These are phyloP conservation scores for Andrena trimmerana DNA, from an alignment of 2,888 invertebrate genomes.

Conservation along the genomic window DNA sequence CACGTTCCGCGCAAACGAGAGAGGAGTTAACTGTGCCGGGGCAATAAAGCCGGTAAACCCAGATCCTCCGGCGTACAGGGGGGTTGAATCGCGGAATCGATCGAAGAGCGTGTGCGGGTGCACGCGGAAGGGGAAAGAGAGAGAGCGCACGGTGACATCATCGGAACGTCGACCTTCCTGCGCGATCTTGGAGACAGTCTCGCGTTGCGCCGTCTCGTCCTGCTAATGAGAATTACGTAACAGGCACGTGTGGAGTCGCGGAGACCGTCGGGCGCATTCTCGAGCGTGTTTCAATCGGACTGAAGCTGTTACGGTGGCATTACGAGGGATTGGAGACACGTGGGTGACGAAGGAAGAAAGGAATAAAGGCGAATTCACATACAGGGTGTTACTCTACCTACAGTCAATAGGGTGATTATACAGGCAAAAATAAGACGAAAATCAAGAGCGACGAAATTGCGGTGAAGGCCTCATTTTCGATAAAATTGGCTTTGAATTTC, in stretches of 20 bases:
- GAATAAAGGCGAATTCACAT: too few relatives aligned
- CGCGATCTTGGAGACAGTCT: constrained; percentile 42
- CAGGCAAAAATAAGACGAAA: too few relatives aligned
- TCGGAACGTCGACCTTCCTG: constrained; percentile 64
- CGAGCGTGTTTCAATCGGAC: background rate
- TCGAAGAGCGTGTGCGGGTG: constrained; percentile 23
- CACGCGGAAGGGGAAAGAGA: background rate
- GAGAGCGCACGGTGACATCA: constrained; percentile 46
- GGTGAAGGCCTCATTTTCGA: too few relatives aligned
- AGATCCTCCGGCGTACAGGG: constrained; percentile 29
- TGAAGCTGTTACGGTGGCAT: background rate
- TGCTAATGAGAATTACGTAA: constrained; percentile 63
- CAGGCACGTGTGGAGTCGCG: constrained; percentile 26
- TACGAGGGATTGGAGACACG: too few relatives aligned
- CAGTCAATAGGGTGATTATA: too few relatives aligned
- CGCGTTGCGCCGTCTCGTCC: constrained; percentile 47
- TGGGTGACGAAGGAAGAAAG: background rate
- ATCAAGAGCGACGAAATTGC: too few relatives aligned
- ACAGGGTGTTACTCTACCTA: too few relatives aligned
- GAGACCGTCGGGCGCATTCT: constrained; percentile 29
- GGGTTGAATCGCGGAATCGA: constrained; percentile 53
- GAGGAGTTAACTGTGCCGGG: constrained; percentile 38
- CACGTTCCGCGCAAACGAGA: constrained; percentile 19
- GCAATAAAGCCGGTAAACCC: constrained; percentile 39
- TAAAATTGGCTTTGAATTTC: too few relatives aligned